phyloP scores from a whole-genome alignment of 2,888 invertebrate genomes.

The Pterostichus madidus region DNA sequence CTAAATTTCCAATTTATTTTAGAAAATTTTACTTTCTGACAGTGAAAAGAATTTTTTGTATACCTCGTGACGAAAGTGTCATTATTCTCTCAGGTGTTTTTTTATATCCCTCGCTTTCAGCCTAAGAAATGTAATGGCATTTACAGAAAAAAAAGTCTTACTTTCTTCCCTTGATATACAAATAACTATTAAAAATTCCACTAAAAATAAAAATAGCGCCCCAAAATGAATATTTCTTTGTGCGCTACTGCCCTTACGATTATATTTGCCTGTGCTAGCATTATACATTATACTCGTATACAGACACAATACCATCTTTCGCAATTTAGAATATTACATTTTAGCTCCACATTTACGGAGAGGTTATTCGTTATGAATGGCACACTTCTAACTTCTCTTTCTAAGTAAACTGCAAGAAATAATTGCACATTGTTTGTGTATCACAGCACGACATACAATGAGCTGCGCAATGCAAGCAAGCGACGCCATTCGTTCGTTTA shows the following conservation, averaged over 20 bases:
- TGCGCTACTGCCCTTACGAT: not conserved
- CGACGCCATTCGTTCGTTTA: not conserved
- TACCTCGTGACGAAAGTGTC: too few relatives aligned
- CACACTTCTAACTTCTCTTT: slow-evolving; percentile 32
- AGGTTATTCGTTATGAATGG: slow-evolving; percentile 32
- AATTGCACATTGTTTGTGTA: slow-evolving; percentile 53
- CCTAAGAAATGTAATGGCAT: too few relatives aligned
- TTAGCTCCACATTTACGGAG: slow-evolving; percentile 44
- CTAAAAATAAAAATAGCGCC: too few relatives aligned
- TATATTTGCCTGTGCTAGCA: slow-evolving; percentile 23
- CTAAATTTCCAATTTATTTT: too few relatives aligned
- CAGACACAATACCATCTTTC: slow-evolving; percentile 45
- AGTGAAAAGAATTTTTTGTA: too few relatives aligned
- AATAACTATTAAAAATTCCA: too few relatives aligned
- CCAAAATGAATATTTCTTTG: not conserved
- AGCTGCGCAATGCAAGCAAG: not conserved
- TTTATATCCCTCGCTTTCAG: too few relatives aligned
- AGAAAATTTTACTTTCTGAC: too few relatives aligned
- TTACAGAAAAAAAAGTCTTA: too few relatives aligned
- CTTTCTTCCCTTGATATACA: too few relatives aligned
- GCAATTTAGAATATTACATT: slow-evolving; percentile 43
- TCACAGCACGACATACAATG: not conserved
- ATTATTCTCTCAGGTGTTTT: too few relatives aligned
- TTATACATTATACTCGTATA: slow-evolving; percentile 26
- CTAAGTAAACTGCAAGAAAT: slow-evolving; percentile 41